phyloP scores from a whole-genome alignment of 2,888 invertebrate genomes.

The Nymphalis urticae region DNA sequence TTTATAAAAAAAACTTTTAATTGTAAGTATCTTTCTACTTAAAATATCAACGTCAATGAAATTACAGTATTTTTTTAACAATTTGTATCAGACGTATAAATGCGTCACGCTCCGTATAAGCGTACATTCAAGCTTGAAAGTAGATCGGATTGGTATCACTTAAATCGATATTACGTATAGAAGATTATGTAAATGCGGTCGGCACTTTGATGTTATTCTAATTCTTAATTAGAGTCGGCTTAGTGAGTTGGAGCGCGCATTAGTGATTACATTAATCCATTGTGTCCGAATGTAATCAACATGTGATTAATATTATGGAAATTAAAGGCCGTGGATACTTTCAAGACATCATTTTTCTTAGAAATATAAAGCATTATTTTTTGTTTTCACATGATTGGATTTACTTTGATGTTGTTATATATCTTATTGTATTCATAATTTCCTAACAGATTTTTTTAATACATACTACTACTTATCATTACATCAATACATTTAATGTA shows the following conservation, averaged over 20 bases:
- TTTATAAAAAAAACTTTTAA: too few species aligned
- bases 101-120: background rate
- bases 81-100: background rate
- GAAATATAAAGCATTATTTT: background rate
- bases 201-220: constrained; percentile 33
- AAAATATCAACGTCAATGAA: too few species aligned
- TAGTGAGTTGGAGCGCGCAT: background rate
- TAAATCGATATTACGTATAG: constrained; percentile 33
- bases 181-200: constrained; percentile 40
- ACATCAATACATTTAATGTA: too few species aligned
- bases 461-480: too few species aligned
- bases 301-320: background rate
- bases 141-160: constrained; percentile 31
- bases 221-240: constrained; percentile 11
- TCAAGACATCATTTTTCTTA: background rate
- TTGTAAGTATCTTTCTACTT: too few species aligned
- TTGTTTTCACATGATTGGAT: too few species aligned
- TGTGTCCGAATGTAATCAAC: constrained; percentile 3
- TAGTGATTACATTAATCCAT: constrained; percentile 8
- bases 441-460: too few species aligned
- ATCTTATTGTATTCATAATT: too few species aligned
- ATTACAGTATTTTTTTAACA: background rate
- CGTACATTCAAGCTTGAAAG: constrained; percentile 13
- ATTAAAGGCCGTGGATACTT: background rate
- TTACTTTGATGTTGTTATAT: too few species aligned